Conservation (phyloP, 2,113 vertebrate genomes). For the Apteryx owenii region DNA sequence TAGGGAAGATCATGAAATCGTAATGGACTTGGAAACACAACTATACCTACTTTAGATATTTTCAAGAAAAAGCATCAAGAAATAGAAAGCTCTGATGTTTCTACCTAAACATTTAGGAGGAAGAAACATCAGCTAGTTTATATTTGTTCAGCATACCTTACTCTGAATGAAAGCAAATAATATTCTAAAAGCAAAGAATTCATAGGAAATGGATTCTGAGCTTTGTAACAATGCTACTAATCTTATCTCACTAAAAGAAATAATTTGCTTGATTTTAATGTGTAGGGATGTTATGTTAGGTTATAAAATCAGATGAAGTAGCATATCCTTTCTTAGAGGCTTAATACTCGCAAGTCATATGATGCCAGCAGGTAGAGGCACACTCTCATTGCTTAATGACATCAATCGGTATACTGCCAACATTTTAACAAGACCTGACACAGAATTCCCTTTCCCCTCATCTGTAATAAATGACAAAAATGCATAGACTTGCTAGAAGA, state of each 20-base stretch:
- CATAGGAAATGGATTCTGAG: not conserved
- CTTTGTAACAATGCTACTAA: not conserved
- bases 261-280: not conserved
- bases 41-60: not conserved
- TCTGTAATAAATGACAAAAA: not conserved
- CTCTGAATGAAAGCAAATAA: not conserved
- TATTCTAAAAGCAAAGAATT: not conserved
- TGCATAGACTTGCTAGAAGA: not conserved
- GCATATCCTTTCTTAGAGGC: not conserved
- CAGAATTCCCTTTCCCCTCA: not conserved
- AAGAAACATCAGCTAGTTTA: not conserved
- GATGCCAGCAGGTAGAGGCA: not conserved
- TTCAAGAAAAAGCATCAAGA: not conserved
- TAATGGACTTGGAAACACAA: not conserved
- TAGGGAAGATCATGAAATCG: not conserved
- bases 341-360: not conserved
- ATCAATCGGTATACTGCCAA: not conserved
- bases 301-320: not conserved
- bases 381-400: not conserved
- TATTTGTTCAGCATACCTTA: not conserved
- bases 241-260: not conserved
- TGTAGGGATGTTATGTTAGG: not conserved
- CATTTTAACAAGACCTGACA: not conserved
- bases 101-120: not conserved
- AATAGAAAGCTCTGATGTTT: not conserved